Base-by-base conservation (phyloP, 2,113 vertebrate genomes). In the Pseudolaguvia tuberculata region DNA sequence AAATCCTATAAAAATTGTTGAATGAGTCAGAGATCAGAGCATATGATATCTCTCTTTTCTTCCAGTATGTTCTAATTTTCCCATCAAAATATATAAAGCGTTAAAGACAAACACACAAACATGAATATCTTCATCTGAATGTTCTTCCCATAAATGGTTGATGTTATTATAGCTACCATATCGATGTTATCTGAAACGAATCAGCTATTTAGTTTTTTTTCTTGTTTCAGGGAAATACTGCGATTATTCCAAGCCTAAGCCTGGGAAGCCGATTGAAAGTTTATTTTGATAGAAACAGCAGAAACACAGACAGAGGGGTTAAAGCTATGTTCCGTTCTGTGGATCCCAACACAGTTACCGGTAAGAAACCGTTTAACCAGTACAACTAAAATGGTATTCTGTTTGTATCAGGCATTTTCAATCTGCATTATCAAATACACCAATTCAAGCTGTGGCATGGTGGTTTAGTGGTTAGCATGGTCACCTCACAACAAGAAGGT, bases 281-380 rank as follows among this genome's bases (percentile, higher is more conserved):
- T 39, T 84, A 82, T 78, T 93, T 91, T 9, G 80, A 86, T 76
- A 88, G 86, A 73, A 92, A 91, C 14, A 86, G 88, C 45, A 80
- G 78, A 73, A 69, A 73, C 57, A 89, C 84, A 45, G 86, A 88
- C 68, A 83, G 59, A 71, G 91, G 91, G 63, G 92, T 92, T 84
- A 88, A 88, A 82, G 88, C 89, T 76, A 76, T 78, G 79, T 92
- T 85, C 83, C 84, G 79, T 72, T 86, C 89, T 13, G 83, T 91
- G 74, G 53, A 77, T 80, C 88, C 88, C 48, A 78, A 80, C 48
- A 78, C 63, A 0, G 53, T 84, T 5, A 20, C 85, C 77, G 88
- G 89, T 92, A 88, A 79, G 29, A 10, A 67, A 25, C 48, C 8
- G 9, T 4, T 42, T 42, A 8, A 42, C 39, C 39, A 42, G 8